Evolutionary conservation across 2,797 vertebrate species (phyloP).

Genomic region (Peromyscus eremicus): DNA sequence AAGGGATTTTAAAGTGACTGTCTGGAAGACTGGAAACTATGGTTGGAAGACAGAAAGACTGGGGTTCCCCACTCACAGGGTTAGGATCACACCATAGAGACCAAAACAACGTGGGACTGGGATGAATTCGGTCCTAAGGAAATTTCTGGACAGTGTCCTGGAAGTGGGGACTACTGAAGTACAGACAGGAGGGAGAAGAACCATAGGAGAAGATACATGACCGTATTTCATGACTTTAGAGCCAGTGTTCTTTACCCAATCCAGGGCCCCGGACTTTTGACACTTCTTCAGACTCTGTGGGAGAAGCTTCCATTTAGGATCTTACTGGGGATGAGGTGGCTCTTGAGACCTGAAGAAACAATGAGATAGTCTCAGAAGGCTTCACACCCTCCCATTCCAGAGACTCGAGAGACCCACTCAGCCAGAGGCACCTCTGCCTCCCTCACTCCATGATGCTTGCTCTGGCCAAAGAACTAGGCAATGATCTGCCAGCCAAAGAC

Average conservation of each 20-base stretch:
- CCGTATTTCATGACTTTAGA: background rate
- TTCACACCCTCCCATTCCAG: background rate
- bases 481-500: background rate
- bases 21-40: background rate
- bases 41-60: background rate
- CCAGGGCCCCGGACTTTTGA: rapidly evolving
- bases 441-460: background rate
- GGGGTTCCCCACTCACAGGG: rapidly evolving
- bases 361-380: background rate
- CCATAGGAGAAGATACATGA: background rate
- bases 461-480: background rate
- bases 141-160: background rate
- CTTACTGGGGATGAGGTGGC: background rate
- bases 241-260: background rate
- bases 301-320: background rate
- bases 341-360: constrained; percentile 26
- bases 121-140: background rate
- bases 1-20: background rate
- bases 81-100: background rate
- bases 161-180: background rate
- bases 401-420: background rate
- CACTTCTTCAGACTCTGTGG: background rate
- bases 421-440: background rate
- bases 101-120: background rate
- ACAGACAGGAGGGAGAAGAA: background rate